Conservation (phyloP, 2,888 invertebrate species). For the Trachelus tabidus region DNA sequence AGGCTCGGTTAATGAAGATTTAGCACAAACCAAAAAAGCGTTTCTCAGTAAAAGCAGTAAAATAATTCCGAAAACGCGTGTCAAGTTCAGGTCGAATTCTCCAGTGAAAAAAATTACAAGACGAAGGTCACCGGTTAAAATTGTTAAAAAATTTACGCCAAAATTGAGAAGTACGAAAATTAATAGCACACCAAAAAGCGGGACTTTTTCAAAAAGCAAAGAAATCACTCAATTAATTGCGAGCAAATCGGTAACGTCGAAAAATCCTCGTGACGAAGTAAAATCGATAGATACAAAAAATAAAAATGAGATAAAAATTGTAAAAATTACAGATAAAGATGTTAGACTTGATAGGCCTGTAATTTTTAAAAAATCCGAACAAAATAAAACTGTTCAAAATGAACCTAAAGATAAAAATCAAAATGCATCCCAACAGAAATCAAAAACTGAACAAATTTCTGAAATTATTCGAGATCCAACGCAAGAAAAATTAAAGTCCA, state of each 20-base stretch:
- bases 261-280: slow-evolving; percentile 5
- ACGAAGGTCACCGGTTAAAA: slow-evolving; percentile 52
- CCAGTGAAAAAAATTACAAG: slow-evolving; percentile 52
- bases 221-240: slow-evolving; percentile 27
- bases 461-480: background rate
- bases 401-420: too few relatives aligned
- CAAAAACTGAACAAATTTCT: background rate
- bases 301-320: background rate
- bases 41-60: background rate
- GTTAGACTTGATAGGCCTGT: too few relatives aligned
- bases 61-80: slow-evolving; percentile 5
- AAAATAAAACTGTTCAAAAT: too few relatives aligned
- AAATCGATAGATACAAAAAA: too few relatives aligned
- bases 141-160: slow-evolving; percentile 36
- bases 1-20: background rate
- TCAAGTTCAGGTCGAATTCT: slow-evolving; percentile 48
- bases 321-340: background rate
- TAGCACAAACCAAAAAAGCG: background rate
- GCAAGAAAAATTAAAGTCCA: slow-evolving; percentile 3
- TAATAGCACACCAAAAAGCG: slow-evolving; percentile 29
- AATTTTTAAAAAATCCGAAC: too few relatives aligned
- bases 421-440: too few relatives aligned
- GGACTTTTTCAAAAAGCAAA: slow-evolving; percentile 32
- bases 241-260: slow-evolving; percentile 20
- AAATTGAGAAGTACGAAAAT: slow-evolving; percentile 29